These are phyloP conservation scores for Varanus komodoensis DNA, from an alignment of 2,113 vertebrate species.

Conservation along the genomic window DNA sequence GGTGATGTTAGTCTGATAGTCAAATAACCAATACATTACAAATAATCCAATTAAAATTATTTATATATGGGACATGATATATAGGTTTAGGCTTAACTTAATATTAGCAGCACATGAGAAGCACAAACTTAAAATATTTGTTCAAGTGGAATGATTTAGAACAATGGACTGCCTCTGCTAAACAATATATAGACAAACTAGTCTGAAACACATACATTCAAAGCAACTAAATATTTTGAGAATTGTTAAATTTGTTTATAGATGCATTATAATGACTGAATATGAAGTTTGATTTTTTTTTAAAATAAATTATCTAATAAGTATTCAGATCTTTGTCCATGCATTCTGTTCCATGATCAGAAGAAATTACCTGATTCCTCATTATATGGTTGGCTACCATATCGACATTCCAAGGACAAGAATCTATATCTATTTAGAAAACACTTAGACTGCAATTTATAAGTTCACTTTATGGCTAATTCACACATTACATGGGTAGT, in stretches of 20 bases:
- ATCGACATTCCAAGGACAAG: conserved; percentile 8
- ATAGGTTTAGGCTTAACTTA: not conserved
- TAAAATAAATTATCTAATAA: conserved; percentile 13
- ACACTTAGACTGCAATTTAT: conserved; percentile 4
- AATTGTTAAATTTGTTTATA: not conserved
- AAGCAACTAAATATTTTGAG: not conserved
- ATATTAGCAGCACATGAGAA: not conserved
- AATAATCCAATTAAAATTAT: not conserved
- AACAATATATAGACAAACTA: not conserved
- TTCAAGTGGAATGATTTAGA: not conserved
- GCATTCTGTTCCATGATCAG: not conserved
- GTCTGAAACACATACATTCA: not conserved
- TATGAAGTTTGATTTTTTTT: not conserved
- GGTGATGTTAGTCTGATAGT: too few relatives aligned
- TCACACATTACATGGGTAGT: not conserved
- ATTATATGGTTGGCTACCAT: not conserved
- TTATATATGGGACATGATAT: not conserved
- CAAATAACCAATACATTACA: not conserved
- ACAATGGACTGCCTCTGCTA: not conserved
- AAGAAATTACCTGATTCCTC: not conserved
- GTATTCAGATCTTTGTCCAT: conserved; percentile 11
- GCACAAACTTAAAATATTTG: not conserved
- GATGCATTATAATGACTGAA: not conserved
- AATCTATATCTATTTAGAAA: not conserved
- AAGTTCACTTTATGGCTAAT: not conserved